phyloP scores from a whole-genome alignment of 2,888 invertebrate species.

The Agrypnus murinus region DNA sequence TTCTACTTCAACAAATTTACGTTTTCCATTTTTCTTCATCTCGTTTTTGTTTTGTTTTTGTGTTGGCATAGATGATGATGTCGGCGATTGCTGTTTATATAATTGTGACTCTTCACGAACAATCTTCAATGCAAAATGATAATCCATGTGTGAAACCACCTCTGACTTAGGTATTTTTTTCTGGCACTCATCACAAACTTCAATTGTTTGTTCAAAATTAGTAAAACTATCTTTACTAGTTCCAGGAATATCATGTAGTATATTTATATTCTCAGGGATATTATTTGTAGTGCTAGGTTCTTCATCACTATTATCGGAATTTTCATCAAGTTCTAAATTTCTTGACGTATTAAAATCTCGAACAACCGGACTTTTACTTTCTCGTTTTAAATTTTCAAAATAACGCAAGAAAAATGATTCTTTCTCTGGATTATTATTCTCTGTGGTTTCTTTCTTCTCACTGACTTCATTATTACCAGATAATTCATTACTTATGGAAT shows the following conservation, averaged over 20 bases:
- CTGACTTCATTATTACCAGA: not conserved
- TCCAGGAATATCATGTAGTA: constrained; percentile 4
- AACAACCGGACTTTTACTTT: constrained; percentile 33
- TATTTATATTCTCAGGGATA: no score
- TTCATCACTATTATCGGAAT: constrained; percentile 32
- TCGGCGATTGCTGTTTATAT: constrained; percentile 51
- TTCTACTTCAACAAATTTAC: constrained; percentile 35
- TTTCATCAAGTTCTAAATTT: constrained; percentile 53
- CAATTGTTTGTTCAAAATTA: constrained; percentile 64
- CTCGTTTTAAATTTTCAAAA: constrained; percentile 53
- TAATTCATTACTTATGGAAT: constrained; percentile 46
- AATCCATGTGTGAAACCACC: constrained; percentile 86
- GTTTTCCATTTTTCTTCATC: constrained; percentile 47
- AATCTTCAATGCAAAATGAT: constrained; percentile 81
- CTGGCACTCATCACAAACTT: constrained; percentile 82
- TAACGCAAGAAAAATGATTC: constrained; percentile 62
- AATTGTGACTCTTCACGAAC: constrained; percentile 62
- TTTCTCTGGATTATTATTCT: constrained; percentile 29
- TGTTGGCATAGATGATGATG: constrained; percentile 7
- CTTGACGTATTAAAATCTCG: constrained; percentile 64
- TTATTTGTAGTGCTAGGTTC: not conserved
- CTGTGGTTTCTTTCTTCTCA: not conserved
- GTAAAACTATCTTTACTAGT: constrained; percentile 37
- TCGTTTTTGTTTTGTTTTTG: constrained; percentile 37
- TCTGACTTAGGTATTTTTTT: constrained; percentile 77